Base-by-base conservation (phyloP, 2,113 vertebrate genomes). In the Coptodon bakossiorum region DNA sequence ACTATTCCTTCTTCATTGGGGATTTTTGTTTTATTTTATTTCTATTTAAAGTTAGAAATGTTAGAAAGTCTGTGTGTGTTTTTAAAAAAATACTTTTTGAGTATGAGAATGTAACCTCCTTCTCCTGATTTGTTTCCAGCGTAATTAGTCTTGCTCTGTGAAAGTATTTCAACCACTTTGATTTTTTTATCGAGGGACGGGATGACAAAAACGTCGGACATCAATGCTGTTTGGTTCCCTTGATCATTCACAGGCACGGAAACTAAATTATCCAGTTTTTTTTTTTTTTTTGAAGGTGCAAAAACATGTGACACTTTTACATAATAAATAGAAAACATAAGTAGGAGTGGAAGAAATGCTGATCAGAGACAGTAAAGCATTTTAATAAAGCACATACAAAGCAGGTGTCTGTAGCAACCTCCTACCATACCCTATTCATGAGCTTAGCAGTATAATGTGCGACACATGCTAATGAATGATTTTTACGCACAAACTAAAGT, bases 171-270 rank as follows among this genome's bases (percentile, higher is more conserved):
- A 86, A 57, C 79, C 50, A 59, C 88, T 91, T 93, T 89, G 88
- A 93, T 92, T 91, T 52, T 66, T 78, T 80, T 4, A 83, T 63
- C 8, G 4, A 80, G 84, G 90, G 82, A 93, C 56, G 7, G 13
- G 84, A 92, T 87, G 88, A 89, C 87, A 94, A 78, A 57, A 73
- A 22, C 19, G 19, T 89, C 29, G 83, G 81, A 91, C 90, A 57
- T 88, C 90, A 90, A 63, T 3, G 14, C 54, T 59, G 87, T 87
- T 84, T 79, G 80, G 50, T 86, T 90, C 59, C 80, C 86, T 92
- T 92, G 88, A 92, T 93, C 88, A 86, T 73, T 59, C 3, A 4
- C 86, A 53, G 54, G 24, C 40, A 50, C 36, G 78, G 48, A 76
- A 93, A 80, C 36, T 1, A 81, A 88, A 76, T 86, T 36, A 66